Base-by-base conservation (phyloP, 2,888 invertebrate species). In the Synergus japonicus region DNA sequence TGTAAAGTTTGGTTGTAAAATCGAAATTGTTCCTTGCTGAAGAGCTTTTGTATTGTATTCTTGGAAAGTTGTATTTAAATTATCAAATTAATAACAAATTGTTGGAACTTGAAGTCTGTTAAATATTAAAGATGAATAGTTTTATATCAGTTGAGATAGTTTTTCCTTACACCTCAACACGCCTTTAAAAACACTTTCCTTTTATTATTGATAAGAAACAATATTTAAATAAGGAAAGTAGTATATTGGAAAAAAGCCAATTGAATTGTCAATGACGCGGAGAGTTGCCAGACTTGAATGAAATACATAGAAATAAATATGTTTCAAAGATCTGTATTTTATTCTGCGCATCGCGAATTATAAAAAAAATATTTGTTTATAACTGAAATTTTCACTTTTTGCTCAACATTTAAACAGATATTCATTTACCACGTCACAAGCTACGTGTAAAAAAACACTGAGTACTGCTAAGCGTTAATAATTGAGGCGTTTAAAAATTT, bases 281-380 rank as follows among this genome's bases (percentile, higher is more conserved):
- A 22, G 22, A 60, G 60, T 22, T 60, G 60, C 60, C 60, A 60
- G 60, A 60, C 10, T 60, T 60, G 60, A 60, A 60, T 22, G 9
- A 60, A 60, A 60, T 22, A 60, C 22, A 60, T 18, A 10, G 60
- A 3, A 60, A 22, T 22, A 22, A 4, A 60, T 60, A 22, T 22
- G 10, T 60, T 22, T 22, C 4, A n/a, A 60, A 60, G 60, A 60
- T 22, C 60, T 60, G 22, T 60, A 22, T 60, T 60, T 60, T 22
- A 60, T 60, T 60, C 60, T 60, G 12, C 60, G 60, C 22, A 60
- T 22, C 9, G 12, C 12, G 12, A 60, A 60, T 22, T 4, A 1
- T 7, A 12, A 22, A 60, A 22, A 2, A 60, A 60, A 60, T 22
- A 60, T 60, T 60, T 22, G 22, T 60, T 60, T 60, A 60, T 60